Conservation (phyloP, 2,888 invertebrate genomes). For the Hemistola chrysoprasaria region DNA sequence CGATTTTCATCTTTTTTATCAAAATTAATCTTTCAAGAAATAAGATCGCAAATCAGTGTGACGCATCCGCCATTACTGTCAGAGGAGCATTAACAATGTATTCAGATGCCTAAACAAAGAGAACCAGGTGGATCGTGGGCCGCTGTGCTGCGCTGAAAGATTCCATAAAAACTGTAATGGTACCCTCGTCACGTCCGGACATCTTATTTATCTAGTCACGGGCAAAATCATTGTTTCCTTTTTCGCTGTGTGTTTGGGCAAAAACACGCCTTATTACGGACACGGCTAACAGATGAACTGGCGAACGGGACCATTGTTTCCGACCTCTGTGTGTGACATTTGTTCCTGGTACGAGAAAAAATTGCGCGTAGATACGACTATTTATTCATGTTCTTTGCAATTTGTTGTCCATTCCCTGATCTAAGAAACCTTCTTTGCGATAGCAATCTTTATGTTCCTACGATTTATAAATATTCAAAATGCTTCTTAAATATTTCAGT, state of each 20-base stretch:
- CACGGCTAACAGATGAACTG: conserved; percentile 69
- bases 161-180: conserved; percentile 75
- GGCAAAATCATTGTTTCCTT: conserved; percentile 77
- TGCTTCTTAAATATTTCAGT: too few relatives aligned
- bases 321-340: conserved; percentile 65
- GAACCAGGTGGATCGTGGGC: conserved; percentile 57
- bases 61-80: conserved; percentile 34
- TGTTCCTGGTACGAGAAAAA: conserved; percentile 47
- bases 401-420: conserved; percentile 28
- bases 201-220: conserved; percentile 79
- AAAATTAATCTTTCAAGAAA: conserved; percentile 20
- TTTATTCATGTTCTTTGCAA: conserved; percentile 48
- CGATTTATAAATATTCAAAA: too few relatives aligned
- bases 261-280: conserved; percentile 73
- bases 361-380: conserved; percentile 36
- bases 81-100: conserved; percentile 60
- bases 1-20: conserved; percentile 22
- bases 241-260: conserved; percentile 60
- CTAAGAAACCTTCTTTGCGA: too few relatives aligned
- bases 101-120: conserved; percentile 63
- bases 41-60: conserved; percentile 32
- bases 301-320: conserved; percentile 59
- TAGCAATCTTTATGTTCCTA: too few relatives aligned
- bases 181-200: conserved; percentile 77
- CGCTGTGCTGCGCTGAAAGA: conserved; percentile 59